Percentiles rank a stretch among this genome's conserved stretches.
Conservation (phyloP, 53 echinoderm and acorn worm genomes). For the Luidia sarsii region DNA sequence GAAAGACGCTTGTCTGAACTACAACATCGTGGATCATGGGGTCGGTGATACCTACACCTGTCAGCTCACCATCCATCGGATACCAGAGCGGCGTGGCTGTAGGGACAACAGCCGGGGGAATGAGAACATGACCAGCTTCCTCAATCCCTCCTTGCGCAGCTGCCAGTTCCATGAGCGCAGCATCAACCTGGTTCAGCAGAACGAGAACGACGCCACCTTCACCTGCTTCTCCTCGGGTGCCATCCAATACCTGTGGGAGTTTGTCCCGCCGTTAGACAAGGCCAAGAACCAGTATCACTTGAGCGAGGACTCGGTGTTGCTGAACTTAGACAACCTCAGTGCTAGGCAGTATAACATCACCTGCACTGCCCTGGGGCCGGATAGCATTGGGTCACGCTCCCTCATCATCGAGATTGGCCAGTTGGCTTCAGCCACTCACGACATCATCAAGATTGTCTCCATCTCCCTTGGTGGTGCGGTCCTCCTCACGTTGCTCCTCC, state of each 20-base stretch:
- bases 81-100: not conserved
- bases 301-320: not conserved
- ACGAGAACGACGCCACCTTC: slow-evolving; percentile 7
- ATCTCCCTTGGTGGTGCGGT: slow-evolving; percentile 12
- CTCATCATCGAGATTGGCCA: slow-evolving; percentile 10
- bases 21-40: slow-evolving; percentile 2
- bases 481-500: slow-evolving; percentile 19
- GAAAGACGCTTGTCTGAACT: not conserved
- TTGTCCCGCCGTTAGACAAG: slow-evolving; percentile 1
- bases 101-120: not conserved
- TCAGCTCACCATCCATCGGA: not conserved
- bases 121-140: not conserved
- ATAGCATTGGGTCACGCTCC: slow-evolving; percentile 28
- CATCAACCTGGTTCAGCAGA: not conserved
- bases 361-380: slow-evolving; percentile 40
- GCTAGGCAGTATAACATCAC: slow-evolving; percentile 26
- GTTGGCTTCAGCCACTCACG: not conserved
- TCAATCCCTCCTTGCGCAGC: not conserved
- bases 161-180: slow-evolving; percentile 5
- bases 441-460: slow-evolving; percentile 13
- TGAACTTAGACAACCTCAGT: slow-evolving; percentile 26
- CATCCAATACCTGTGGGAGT: slow-evolving; percentile 25
- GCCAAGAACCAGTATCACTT: slow-evolving; percentile 23
- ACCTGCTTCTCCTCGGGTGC: slow-evolving; percentile 26
- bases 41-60: slow-evolving; percentile 19